These are phyloP conservation scores for Eupithecia subfuscata DNA, from an alignment of 2,888 invertebrate species.

Conservation along the genomic window DNA sequence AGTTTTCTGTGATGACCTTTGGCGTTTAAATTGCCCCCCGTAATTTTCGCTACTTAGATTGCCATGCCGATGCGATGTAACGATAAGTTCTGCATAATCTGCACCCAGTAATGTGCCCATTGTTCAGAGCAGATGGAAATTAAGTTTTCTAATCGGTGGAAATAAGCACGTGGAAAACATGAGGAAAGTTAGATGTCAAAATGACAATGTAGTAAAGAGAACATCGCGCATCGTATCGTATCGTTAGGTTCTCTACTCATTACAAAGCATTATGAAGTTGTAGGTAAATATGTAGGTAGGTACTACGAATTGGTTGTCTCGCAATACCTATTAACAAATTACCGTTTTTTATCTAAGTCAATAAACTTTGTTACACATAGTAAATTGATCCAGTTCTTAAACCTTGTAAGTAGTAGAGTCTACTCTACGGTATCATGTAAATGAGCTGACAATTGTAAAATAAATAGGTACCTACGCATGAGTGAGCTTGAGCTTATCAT, in stretches of 20 bases:
- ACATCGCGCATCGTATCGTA: background rate
- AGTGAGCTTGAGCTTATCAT: background rate
- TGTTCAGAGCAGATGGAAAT: slow-evolving; percentile 59
- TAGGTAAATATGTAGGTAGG: background rate
- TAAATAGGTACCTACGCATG: background rate
- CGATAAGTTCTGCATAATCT: slow-evolving; percentile 4
- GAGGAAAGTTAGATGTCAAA: slow-evolving; percentile 11
- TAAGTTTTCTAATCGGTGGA: slow-evolving; percentile 61
- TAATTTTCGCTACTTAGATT: background rate
- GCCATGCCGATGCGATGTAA: background rate
- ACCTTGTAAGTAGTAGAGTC: slow-evolving; percentile 46
- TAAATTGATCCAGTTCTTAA: slow-evolving; percentile 58
- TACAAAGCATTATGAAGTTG: background rate
- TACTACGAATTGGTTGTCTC: background rate
- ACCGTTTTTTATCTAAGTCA: slow-evolving; percentile 53
- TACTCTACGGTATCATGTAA: slow-evolving; percentile 50
- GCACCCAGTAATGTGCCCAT: slow-evolving; percentile 39
- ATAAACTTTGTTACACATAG: slow-evolving; percentile 59
- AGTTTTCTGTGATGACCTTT: slow-evolving; percentile 2
- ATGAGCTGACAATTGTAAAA: slow-evolving; percentile 45
- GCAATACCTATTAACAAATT: slow-evolving; percentile 4
- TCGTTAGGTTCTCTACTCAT: too few relatives aligned
- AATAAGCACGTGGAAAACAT: slow-evolving; percentile 58
- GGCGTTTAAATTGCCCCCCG: background rate
- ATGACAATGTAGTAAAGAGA: slow-evolving; percentile 7